Conservation (phyloP, 2,797 vertebrate genomes). For the Sebastes hopkinsi region DNA sequence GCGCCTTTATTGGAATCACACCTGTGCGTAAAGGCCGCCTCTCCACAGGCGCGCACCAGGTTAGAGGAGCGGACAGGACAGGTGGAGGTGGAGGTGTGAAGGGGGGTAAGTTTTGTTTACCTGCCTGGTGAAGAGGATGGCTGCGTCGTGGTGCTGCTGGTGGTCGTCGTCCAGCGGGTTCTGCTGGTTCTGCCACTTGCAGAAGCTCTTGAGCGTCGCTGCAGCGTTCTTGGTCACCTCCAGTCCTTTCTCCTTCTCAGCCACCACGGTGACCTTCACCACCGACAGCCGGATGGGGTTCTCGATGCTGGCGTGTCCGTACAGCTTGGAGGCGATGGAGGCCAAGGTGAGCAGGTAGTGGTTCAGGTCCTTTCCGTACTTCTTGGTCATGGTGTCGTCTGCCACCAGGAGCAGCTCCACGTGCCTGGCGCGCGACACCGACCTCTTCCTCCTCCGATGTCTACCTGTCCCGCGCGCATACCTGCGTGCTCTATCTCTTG, state of each 20-base stretch:
- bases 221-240: constrained; percentile 94
- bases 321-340: constrained; percentile 93
- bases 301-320: constrained; percentile 97
- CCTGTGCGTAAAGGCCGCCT: background rate
- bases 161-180: constrained; percentile 92
- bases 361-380: constrained; percentile 92
- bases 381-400: constrained; percentile 90
- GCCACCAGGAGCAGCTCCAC: constrained; percentile 97
- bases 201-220: constrained; percentile 95
- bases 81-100: constrained; percentile 11
- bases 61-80: background rate
- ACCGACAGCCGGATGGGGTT: constrained; percentile 95
- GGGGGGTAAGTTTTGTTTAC: constrained; percentile 79
- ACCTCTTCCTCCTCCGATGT: constrained; percentile 73
- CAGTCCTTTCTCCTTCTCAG: constrained; percentile 89
- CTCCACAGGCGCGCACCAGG: background rate
- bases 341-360: constrained; percentile 96
- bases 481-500: constrained; percentile 64
- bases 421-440: constrained; percentile 90
- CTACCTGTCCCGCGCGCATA: too few relatives aligned
- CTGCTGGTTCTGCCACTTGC: constrained; percentile 98
- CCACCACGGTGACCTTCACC: constrained; percentile 88
- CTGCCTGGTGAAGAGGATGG: constrained; percentile 98
- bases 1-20: constrained; percentile 10
- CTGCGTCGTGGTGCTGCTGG: constrained; percentile 94